Percentiles rank a stretch among this genome's conserved stretches.
Conservation (phyloP, 2,797 vertebrate species). For the Lycodopsis pacificus region DNA sequence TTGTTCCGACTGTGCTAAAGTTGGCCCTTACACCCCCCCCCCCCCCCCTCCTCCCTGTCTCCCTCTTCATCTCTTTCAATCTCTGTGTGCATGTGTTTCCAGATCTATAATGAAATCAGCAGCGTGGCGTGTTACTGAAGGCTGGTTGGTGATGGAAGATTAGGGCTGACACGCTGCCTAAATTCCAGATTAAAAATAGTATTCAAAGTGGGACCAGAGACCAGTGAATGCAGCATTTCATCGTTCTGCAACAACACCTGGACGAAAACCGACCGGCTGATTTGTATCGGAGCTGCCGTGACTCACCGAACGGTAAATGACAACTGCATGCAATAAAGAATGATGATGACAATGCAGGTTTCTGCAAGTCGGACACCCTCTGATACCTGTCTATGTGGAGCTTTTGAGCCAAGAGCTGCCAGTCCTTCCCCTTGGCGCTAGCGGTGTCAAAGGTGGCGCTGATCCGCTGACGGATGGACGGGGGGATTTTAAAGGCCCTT, state of each 20-base stretch:
- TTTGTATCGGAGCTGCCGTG: not conserved
- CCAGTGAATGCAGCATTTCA: constrained; percentile 10
- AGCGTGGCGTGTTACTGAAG: constrained; percentile 62
- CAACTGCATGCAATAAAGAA: not conserved
- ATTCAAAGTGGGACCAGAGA: constrained; percentile 52
- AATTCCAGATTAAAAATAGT: constrained; percentile 68
- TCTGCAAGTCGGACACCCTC: constrained; percentile 18
- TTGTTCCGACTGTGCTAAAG: constrained; percentile 46
- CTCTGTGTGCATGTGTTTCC: constrained; percentile 53
- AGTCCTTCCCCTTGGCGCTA: constrained; percentile 94
- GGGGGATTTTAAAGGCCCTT: constrained; percentile 95
- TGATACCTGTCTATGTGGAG: constrained; percentile 92
- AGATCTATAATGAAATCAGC: constrained; percentile 83
- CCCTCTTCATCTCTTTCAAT: constrained; percentile 2
- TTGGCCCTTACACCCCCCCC: constrained; percentile 12
- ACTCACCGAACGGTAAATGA: constrained; percentile 17
- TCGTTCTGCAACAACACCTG: constrained; percentile 18
- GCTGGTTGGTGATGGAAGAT: constrained; percentile 70
- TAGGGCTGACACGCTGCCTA: constrained; percentile 52
- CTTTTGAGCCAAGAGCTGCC: constrained; percentile 95
- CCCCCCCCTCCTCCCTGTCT: not conserved
- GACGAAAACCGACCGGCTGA: constrained; percentile 15
- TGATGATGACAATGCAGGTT: constrained; percentile 9
- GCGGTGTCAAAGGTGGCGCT: constrained; percentile 93
- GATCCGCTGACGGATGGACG: constrained; percentile 93